phyloP scores from a whole-genome alignment of 2,888 invertebrate genomes.

The Cerceris ruficornis region DNA sequence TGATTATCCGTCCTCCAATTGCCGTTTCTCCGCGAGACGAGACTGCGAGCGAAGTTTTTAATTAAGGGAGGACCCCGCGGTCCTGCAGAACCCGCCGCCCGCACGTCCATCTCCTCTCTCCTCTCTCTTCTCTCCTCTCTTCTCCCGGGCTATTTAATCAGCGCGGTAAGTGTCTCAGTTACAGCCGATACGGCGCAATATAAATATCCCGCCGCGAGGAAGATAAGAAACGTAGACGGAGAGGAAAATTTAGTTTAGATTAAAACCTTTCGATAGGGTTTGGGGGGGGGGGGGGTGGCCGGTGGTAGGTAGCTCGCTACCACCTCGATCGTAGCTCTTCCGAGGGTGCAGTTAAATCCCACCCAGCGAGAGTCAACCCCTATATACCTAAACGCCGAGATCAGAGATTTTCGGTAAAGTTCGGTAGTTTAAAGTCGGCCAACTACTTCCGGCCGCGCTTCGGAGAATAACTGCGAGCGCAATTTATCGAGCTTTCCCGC shows the following conservation, averaged over 20 bases:
- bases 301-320: no score
- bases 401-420: conserved; percentile 47
- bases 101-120: conserved; percentile 1
- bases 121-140: conserved; percentile 10
- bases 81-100: conserved; percentile 15
- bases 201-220: conserved; percentile 21
- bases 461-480: background rate
- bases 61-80: conserved; percentile 57
- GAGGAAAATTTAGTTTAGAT: conserved; percentile 15
- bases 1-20: conserved; percentile 70
- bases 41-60: conserved; percentile 62
- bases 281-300: background rate
- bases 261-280: conserved; percentile 40
- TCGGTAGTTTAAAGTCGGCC: conserved; percentile 16
- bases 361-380: background rate
- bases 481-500: conserved; percentile 15
- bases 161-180: conserved; percentile 34
- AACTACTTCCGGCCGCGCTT: conserved; percentile 1
- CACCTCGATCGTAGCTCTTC: background rate
- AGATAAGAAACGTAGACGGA: conserved; percentile 31
- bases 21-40: conserved; percentile 44
- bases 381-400: conserved; percentile 18
- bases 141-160: conserved; percentile 40
- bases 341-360: conserved; percentile 46
- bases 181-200: background rate